A percentile compares a stretch with the other conserved stretches of the same genome.
Evolutionary conservation across 2,888 invertebrate species (phyloP).

Genomic region (Phragmatobia fuliginosa): DNA sequence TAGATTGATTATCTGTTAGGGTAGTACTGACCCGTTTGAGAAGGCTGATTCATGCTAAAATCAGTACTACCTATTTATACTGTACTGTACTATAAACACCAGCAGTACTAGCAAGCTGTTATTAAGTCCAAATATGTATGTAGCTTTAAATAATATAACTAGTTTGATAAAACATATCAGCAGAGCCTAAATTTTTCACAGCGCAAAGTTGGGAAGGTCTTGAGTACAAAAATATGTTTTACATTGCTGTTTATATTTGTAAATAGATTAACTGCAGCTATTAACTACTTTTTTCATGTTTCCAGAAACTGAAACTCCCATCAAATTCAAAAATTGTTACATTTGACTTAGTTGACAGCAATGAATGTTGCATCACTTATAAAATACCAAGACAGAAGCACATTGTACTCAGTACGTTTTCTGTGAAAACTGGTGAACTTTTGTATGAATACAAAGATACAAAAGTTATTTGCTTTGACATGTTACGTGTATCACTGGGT

Average conservation of each 20-base stretch:
- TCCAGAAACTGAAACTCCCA: conserved; percentile 71
- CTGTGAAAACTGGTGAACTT: conserved; percentile 66
- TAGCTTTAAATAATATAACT: no score
- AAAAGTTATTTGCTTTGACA: conserved; percentile 28
- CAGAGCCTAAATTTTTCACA: no score
- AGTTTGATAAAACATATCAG: no score
- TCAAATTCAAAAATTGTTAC: conserved; percentile 61
- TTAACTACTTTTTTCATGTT: conserved; percentile 26
- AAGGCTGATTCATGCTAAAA: no score
- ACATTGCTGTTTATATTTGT: background rate
- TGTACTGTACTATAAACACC: no score
- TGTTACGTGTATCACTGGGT: conserved; percentile 74
- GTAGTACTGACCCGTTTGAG: no score
- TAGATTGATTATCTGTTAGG: no score
- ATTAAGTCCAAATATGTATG: background rate
- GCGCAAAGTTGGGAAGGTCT: no score
- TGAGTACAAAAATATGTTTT: background rate
- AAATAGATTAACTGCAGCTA: background rate
- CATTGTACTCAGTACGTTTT: conserved; percentile 62
- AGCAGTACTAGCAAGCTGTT: background rate
- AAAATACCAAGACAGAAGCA: conserved; percentile 30
- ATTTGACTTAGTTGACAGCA: conserved; percentile 73
- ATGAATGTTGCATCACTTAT: conserved; percentile 73
- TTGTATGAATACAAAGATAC: conserved; percentile 57
- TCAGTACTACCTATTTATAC: no score